Percentiles rank a stretch among this genome's conserved stretches.
These are phyloP conservation scores for Synanceia verrucosa DNA, from an alignment of 2,797 vertebrate genomes.

Conservation along the genomic window DNA sequence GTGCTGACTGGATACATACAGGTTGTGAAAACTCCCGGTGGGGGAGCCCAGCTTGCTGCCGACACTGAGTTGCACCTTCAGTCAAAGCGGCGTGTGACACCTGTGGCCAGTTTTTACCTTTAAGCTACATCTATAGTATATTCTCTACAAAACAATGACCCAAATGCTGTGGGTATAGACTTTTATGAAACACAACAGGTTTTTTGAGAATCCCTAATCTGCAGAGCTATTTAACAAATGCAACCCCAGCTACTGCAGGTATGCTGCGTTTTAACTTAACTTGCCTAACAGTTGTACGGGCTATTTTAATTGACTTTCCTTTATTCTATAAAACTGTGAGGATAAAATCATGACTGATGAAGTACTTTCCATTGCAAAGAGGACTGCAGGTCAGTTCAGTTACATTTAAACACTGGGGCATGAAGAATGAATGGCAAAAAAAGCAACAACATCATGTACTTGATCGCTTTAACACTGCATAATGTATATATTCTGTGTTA, in stretches of 20 bases:
- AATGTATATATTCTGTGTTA: neutral
- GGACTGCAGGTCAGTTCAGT: neutral
- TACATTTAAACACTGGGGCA: neutral
- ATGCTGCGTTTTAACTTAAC: neutral
- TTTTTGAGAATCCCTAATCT: neutral
- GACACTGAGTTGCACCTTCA: constrained; percentile 48
- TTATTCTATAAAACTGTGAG: neutral
- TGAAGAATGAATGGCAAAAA: neutral
- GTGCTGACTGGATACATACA: constrained; percentile 60
- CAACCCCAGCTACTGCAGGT: neutral
- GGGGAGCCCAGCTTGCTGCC: constrained; percentile 50
- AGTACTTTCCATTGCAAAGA: neutral
- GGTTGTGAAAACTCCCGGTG: constrained; percentile 58
- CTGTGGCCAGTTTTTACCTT: constrained; percentile 44
- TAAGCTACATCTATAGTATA: constrained; percentile 6
- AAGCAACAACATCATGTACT: no score
- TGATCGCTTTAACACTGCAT: fast-evolving
- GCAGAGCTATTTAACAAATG: neutral
- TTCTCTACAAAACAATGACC: constrained; percentile 28
- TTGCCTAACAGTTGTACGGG: neutral
- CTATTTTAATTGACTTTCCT: neutral
- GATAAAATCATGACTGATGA: neutral
- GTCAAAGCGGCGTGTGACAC: constrained; percentile 39
- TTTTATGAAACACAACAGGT: neutral
- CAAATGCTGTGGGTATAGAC: constrained; percentile 16